These are phyloP conservation scores for Dichetophora obliterata DNA, from an alignment of 2,888 invertebrate species.

Conservation along the genomic window DNA sequence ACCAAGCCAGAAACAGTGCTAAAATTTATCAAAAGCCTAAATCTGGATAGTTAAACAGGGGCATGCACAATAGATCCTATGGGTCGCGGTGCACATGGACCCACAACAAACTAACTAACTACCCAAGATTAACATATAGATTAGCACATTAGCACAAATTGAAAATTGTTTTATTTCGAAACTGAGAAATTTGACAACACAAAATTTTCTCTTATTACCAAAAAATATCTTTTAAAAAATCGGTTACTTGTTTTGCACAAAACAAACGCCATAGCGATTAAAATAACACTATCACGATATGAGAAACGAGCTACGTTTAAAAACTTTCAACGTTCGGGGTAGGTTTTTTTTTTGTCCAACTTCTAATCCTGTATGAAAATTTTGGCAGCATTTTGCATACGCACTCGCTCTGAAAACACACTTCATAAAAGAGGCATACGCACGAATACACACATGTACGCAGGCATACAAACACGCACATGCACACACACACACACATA, in stretches of 20 bases:
- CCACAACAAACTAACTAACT: too few relatives aligned
- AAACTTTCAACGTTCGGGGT: neutral
- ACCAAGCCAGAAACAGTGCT: too few relatives aligned
- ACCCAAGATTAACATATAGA: too few relatives aligned
- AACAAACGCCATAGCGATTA: neutral
- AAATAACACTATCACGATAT: neutral
- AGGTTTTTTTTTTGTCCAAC: slow-evolving; percentile 9
- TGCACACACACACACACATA: neutral
- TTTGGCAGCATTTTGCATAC: slow-evolving; percentile 28
- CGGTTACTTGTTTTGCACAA: neutral
- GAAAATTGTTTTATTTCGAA: too few relatives aligned
- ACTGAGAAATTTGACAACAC: too few relatives aligned
- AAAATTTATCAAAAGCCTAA: too few relatives aligned
- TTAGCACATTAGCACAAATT: too few relatives aligned
- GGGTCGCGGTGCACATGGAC: too few relatives aligned
- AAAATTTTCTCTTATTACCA: too few relatives aligned
- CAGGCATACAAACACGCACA: neutral
- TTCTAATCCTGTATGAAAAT: slow-evolving; percentile 14
- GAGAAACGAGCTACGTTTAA: neutral
- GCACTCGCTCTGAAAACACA: neutral
- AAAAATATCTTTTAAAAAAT: neutral
- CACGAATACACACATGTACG: neutral
- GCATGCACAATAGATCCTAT: too few relatives aligned
- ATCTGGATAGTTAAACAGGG: too few relatives aligned
- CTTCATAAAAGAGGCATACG: neutral